A percentile compares a stretch with the other conserved stretches of the same genome.
phyloP scores from a whole-genome alignment of 2,888 invertebrate species.

The Gastrophysa polygoni region DNA sequence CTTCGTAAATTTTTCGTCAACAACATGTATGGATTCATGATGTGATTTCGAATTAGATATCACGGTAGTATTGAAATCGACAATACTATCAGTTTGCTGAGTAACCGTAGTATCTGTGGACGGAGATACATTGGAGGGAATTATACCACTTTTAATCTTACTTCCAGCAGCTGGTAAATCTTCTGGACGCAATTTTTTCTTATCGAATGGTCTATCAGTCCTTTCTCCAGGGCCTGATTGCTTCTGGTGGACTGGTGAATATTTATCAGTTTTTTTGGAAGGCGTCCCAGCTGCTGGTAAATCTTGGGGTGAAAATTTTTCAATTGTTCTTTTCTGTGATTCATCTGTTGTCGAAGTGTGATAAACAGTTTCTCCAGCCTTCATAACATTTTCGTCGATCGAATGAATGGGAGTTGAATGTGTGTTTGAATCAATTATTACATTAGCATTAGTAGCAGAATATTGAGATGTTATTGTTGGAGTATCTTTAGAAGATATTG shows the following conservation, averaged over 20 bases:
- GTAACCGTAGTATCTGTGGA: neutral
- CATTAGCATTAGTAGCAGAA: constrained; percentile 33
- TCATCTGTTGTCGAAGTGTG: neutral
- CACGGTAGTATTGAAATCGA: neutral
- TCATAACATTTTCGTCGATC: constrained; percentile 23
- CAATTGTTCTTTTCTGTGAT: neutral
- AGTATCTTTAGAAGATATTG: neutral
- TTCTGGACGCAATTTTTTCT: constrained; percentile 61
- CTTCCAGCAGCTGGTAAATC: constrained; percentile 37
- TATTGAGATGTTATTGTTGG: constrained; percentile 5
- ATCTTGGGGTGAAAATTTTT: constrained; percentile 18
- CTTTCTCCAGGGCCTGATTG: neutral
- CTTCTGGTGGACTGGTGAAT: neutral
- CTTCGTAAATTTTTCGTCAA: neutral
- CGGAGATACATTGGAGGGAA: neutral
- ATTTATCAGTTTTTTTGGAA: constrained; percentile 8
- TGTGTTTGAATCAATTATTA: constrained; percentile 14
- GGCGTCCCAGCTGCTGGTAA: constrained; percentile 25
- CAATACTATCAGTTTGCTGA: neutral
- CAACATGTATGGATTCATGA: neutral
- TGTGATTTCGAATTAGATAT: constrained; percentile 3
- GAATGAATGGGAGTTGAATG: constrained; percentile 23
- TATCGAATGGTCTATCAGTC: constrained; percentile 26
- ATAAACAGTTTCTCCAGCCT: neutral
- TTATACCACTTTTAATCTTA: neutral